phyloP scores from a whole-genome alignment of 2,888 invertebrate species.

The Poecilobothrus nobilitatus region DNA sequence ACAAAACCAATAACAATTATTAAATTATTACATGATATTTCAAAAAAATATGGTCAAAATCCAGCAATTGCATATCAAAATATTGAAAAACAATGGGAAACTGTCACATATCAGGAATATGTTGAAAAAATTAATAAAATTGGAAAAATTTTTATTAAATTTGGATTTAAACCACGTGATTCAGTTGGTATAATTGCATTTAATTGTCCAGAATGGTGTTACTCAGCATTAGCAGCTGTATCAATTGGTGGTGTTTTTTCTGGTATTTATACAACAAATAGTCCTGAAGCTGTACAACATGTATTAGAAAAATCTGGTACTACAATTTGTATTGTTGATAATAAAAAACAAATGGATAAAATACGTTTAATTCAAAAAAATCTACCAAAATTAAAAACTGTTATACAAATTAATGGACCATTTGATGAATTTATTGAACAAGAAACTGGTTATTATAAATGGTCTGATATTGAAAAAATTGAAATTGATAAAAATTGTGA shows the following conservation, averaged over 20 bases:
- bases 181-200: conserved; percentile 81
- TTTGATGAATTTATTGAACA: conserved; percentile 33
- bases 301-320: conserved; percentile 64
- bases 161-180: conserved; percentile 65
- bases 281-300: conserved; percentile 72
- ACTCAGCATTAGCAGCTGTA: conserved; percentile 72
- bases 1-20: conserved; percentile 60
- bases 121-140: conserved; percentile 58
- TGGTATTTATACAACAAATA: conserved; percentile 87
- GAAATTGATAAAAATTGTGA: conserved; percentile 47
- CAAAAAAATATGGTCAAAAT: conserved; percentile 52
- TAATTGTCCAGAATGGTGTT: conserved; percentile 84
- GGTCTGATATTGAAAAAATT: conserved; percentile 27
- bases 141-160: conserved; percentile 74
- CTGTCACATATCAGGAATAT: conserved; percentile 64
- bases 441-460: conserved; percentile 37
- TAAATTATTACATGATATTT: conserved; percentile 53
- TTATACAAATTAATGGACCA: conserved; percentile 48
- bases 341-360: conserved; percentile 75
- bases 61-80: conserved; percentile 59
- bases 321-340: conserved; percentile 79
- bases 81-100: conserved; percentile 57
- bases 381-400: conserved; percentile 65
- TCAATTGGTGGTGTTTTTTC: conserved; percentile 78
- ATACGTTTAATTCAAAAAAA: conserved; percentile 58